Evolutionary conservation across 1,140 invertebrate species (phyloP), one percentile per base, ranked within the genome.

Genomic region (Calycopis cecrops): DNA sequence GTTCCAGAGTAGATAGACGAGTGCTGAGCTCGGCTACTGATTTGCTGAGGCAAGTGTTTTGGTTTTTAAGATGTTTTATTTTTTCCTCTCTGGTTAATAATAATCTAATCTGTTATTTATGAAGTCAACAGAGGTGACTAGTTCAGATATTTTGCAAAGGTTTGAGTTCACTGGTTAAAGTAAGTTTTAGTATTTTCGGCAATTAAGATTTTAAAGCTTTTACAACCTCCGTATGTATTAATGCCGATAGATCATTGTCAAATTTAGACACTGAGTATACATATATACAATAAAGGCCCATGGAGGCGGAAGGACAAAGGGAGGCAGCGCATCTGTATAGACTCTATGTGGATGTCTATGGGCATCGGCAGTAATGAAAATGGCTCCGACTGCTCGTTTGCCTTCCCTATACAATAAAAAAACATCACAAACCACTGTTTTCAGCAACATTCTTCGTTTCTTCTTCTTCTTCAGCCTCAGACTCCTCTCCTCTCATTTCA

Each of bases 361-460:
- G n/a, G n/a, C n/a, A n/a, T n/a, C n/a, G n/a, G n/a, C n/a, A n/a
- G n/a, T n/a, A n/a, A n/a, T n/a, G n/a, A n/a, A n/a, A n/a, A n/a
- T n/a, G n/a, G n/a, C n/a, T n/a, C n/a, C n/a, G n/a, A n/a, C n/a
- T n/a, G n/a, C n/a, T n/a, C n/a, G n/a, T n/a, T n/a, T n/a, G n/a
- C n/a, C n/a, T n/a, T n/a, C n/a, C n/a, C n/a, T n/a, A n/a, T n/a
- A n/a, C n/a, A n/a, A n/a, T n/a, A n/a, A n/a, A n/a, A n/a, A 21
- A 4, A 3, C 28, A n/a, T n/a, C n/a, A 33, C 48, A 12, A 49
- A 49, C 48, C 48, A 49, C 33, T 14, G 21, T 34, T 49, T 21
- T 52, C 35, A 17, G 50, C 11, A n/a, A 9, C 16, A 9, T 33
- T 1, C 3, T 7, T 18, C 0, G 12, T 10, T 14, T 28, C 35